Base-by-base conservation (phyloP, 2,888 invertebrate species). In the Hydropsyche betteni region DNA sequence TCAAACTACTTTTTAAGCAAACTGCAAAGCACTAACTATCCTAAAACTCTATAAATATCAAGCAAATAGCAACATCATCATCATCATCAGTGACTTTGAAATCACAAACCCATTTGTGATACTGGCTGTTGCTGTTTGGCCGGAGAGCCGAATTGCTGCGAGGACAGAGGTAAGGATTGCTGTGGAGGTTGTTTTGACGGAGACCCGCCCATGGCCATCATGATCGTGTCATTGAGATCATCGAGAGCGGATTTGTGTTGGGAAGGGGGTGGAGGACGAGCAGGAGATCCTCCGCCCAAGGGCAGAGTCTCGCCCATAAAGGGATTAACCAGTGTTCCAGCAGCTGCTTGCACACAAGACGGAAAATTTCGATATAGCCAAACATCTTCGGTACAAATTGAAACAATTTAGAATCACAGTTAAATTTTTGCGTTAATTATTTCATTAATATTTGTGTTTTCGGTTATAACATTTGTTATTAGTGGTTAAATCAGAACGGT, bases 211-310 rank as follows among this genome's bases (percentile, higher is more conserved):
- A 92, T 87, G 70, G 91, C 90, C 88, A 90, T 89, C 76, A 90
- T 87, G 86, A 92, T 91, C 75, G 88, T 90, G 82, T 91, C 91
- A 82, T 91, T 91, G 80, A 92, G 87, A 81, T 91, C 91, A 82
- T 91, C 91, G 83, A 91, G 89, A 51, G 91, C 91, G 80, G 90
- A 90, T 81, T 90, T 91, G 74, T 87, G 86, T 78, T 86, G 85
- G 72, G 84, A 83, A 78, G 85, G 85, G 75, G 87, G 88, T 70
- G 89, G 88, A 83, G 86, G 89, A 82, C 86, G 89, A 86, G 86
- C 86, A 80, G 85, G 87, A 80, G 86, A 86, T 80, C 79, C 80
- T 80, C 78, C 79, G 80, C 83, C 84, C 81, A 83, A 86, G 81
- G 86, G 85, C 79, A 82, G 85, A 80, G 84, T 84, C 77, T 89